These are phyloP conservation scores for Datnioides undecimradiatus DNA, from an alignment of 2,113 vertebrate species.

Conservation along the genomic window DNA sequence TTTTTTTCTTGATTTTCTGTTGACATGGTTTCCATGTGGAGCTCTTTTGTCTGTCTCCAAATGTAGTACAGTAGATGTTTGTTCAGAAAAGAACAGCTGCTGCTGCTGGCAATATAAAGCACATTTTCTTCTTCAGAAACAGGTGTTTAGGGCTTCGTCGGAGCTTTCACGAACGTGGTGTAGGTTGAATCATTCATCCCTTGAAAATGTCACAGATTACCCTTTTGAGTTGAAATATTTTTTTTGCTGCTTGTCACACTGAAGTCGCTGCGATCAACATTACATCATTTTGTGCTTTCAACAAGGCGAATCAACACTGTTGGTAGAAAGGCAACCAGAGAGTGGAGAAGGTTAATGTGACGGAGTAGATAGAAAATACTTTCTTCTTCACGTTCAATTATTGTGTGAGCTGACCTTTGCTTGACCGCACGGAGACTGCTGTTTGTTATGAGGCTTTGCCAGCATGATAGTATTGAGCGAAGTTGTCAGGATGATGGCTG, in stretches of 20 bases:
- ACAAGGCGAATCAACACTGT: not conserved
- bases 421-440: not conserved
- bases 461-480: not conserved
- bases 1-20: not conserved
- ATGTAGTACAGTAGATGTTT: too few species aligned
- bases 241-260: not conserved
- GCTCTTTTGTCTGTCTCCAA: not conserved
- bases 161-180: not conserved
- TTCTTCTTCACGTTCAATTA: constrained; percentile 21
- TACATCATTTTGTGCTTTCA: not conserved
- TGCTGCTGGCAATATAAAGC: not conserved
- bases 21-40: not conserved
- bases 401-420: constrained; percentile 46
- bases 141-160: not conserved
- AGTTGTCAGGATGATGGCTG: constrained; percentile 14
- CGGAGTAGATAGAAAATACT: not conserved
- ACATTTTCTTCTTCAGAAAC: not conserved
- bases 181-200: not conserved
- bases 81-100: not conserved
- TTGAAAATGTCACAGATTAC: constrained; percentile 8
- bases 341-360: not conserved
- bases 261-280: not conserved
- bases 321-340: not conserved
- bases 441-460: constrained; percentile 20
- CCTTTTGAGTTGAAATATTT: not conserved